phyloP scores from a whole-genome alignment of 2,888 invertebrate genomes.

The Theristus sp. region DNA sequence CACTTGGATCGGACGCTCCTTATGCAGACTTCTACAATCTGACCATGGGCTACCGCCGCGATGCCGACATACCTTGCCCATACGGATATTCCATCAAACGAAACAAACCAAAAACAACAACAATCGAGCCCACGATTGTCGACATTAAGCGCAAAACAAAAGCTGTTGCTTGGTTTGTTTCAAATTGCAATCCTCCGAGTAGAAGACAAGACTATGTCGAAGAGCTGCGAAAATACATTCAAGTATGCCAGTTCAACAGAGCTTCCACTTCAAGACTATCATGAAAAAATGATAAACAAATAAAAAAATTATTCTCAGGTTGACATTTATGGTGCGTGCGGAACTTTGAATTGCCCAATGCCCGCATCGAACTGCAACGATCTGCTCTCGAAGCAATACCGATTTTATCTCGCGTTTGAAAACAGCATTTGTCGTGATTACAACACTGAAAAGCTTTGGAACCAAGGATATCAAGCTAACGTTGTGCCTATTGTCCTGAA shows the following conservation, averaged over 20 bases:
- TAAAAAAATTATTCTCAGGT: too few relatives aligned
- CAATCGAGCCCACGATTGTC: too few relatives aligned
- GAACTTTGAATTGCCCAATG: conserved; percentile 16
- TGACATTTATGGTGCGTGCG: conserved; percentile 24
- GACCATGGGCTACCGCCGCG: conserved; percentile 23
- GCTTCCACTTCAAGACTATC: too few relatives aligned
- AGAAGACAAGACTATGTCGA: conserved; percentile 13
- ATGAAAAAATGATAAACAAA: too few relatives aligned
- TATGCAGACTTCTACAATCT: conserved; percentile 14
- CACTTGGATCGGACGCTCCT: conserved; percentile 4
- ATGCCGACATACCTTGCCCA: conserved; percentile 20
- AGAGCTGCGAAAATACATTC: conserved; percentile 12
- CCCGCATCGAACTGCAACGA: neutral
- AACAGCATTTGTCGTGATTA: conserved; percentile 27
- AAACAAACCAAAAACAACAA: neutral
- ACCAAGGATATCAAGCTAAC: conserved; percentile 17
- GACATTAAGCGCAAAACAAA: neutral
- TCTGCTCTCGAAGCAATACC: neutral
- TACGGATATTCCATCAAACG: conserved; percentile 24
- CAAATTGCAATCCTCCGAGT: conserved; percentile 15
- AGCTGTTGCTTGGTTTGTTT: conserved; percentile 17
- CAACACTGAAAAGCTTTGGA: conserved; percentile 27
- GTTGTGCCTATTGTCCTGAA: conserved; percentile 23
- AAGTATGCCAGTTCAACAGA: too few relatives aligned
- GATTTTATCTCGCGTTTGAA: conserved; percentile 13